Evolutionary conservation across 1,140 invertebrate genomes (phyloP).

Genomic region (Himalopsyche phryganea): DNA sequence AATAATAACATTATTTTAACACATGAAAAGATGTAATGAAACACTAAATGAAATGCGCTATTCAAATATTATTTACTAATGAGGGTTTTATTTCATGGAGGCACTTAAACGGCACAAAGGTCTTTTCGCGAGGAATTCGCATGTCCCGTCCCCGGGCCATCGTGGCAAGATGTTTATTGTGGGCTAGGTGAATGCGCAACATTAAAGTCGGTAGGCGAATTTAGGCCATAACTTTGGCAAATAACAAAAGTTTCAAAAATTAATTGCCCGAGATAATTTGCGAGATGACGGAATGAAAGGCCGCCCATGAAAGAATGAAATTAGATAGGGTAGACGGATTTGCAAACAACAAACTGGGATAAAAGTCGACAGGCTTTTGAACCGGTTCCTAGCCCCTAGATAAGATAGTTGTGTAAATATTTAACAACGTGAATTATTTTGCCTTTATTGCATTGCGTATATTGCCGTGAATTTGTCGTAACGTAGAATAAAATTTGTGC

Average conservation of each 20-base stretch:
- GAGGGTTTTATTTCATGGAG: background rate
- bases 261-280: constrained; percentile 33
- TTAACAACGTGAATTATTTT: too few species aligned
- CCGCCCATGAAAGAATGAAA: constrained; percentile 16
- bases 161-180: background rate
- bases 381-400: too few species aligned
- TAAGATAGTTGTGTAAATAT: too few species aligned
- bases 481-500: too few species aligned
- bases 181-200: constrained; percentile 7
- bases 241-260: constrained; percentile 30
- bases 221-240: constrained; percentile 11
- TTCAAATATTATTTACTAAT: background rate
- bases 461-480: too few species aligned
- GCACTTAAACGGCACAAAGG: constrained; percentile 4
- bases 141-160: background rate
- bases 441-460: too few species aligned
- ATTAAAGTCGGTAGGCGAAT: constrained; percentile 8
- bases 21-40: too few species aligned
- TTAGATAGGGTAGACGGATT: constrained; percentile 8
- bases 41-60: background rate
- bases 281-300: constrained; percentile 31
- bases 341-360: too few species aligned
- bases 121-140: background rate
- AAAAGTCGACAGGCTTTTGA: too few species aligned
- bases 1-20: too few species aligned